A percentile compares a stretch with the other conserved stretches of the same genome.
Conservation (phyloP, 2,888 invertebrate genomes). For the Nemotelus nigrinus region DNA sequence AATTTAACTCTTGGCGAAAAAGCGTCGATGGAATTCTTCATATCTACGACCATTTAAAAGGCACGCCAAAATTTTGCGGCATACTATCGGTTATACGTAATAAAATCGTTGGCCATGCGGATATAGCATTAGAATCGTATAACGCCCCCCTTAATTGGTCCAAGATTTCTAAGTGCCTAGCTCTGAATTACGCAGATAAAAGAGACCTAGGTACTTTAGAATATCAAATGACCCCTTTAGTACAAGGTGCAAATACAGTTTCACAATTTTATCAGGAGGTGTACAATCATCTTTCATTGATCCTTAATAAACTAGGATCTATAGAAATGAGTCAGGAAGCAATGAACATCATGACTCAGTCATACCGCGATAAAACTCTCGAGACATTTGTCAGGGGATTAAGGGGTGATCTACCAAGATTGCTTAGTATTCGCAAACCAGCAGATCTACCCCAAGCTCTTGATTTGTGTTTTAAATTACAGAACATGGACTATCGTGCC, state of each 20-base stretch:
- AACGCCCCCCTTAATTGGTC: slow-evolving; percentile 20
- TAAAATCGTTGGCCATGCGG: slow-evolving; percentile 17
- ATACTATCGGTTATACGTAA: neutral
- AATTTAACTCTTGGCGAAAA: no score
- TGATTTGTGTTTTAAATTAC: slow-evolving; percentile 35
- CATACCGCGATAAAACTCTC: slow-evolving; percentile 37
- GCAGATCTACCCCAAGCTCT: slow-evolving; percentile 36
- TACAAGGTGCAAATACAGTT: slow-evolving; percentile 34
- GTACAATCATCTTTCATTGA: slow-evolving; percentile 39
- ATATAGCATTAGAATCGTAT: slow-evolving; percentile 45
- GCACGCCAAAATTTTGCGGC: no score
- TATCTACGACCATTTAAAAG: no score
- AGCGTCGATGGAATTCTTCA: no score
- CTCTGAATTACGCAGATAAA: slow-evolving; percentile 45
- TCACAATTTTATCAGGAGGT: slow-evolving; percentile 43
- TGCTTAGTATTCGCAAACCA: slow-evolving; percentile 38
- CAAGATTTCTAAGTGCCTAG: slow-evolving; percentile 39
- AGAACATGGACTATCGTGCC: slow-evolving; percentile 24
- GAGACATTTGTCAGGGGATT: slow-evolving; percentile 44
- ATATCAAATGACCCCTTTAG: slow-evolving; percentile 10
- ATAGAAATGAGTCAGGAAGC: slow-evolving; percentile 40
- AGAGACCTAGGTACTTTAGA: slow-evolving; percentile 26
- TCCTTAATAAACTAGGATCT: slow-evolving; percentile 30
- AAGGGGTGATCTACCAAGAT: slow-evolving; percentile 29
- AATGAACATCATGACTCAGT: slow-evolving; percentile 17